These are phyloP conservation scores for Oenanthe melanoleuca DNA, from an alignment of 2,113 vertebrate species.

Conservation along the genomic window DNA sequence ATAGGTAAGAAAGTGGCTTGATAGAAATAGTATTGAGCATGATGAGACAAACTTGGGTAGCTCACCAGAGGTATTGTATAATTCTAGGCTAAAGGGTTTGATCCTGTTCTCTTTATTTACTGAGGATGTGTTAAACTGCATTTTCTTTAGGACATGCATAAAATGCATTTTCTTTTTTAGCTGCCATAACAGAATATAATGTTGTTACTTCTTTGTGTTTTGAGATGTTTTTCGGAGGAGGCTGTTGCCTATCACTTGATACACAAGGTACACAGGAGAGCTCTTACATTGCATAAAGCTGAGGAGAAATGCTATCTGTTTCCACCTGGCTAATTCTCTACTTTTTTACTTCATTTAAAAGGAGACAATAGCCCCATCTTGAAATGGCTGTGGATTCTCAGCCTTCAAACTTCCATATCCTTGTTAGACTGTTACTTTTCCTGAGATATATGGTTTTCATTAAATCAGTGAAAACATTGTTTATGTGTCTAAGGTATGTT, in stretches of 20 bases:
- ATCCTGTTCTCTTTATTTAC: not conserved
- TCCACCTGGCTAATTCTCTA: not conserved
- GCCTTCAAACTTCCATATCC: not conserved
- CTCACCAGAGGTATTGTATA: not conserved
- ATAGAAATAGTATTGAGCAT: not conserved
- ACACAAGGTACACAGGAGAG: not conserved
- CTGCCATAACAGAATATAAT: not conserved
- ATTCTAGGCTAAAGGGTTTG: not conserved
- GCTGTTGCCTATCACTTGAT: not conserved
- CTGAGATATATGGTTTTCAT: not conserved
- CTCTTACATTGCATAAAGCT: not conserved
- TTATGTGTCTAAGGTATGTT: not conserved
- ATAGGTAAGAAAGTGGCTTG: not conserved
- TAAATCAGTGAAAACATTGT: not conserved
- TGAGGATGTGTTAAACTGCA: not conserved
- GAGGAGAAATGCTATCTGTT: not conserved
- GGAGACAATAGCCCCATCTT: not conserved
- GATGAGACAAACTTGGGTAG: not conserved
- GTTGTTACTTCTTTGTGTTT: not conserved
- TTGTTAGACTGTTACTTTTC: not conserved
- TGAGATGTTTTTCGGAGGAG: not conserved
- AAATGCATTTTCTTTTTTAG: not conserved
- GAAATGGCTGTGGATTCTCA: not conserved
- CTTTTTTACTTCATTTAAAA: not conserved
- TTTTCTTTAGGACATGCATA: not conserved